phyloP scores from a whole-genome alignment of 2,113 vertebrate genomes.

The Mellivora capensis region DNA sequence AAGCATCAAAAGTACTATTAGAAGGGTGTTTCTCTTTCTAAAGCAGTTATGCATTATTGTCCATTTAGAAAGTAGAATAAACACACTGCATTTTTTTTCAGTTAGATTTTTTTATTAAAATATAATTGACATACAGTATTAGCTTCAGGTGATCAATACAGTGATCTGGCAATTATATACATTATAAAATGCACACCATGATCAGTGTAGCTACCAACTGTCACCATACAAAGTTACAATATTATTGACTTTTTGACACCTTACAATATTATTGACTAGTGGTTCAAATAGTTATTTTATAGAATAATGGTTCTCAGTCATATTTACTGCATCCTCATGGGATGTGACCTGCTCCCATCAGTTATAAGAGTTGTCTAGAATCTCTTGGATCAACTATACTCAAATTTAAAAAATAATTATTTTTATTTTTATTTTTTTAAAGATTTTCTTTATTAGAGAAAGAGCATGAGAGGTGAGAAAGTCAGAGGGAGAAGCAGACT shows the following conservation, averaged over 20 bases:
- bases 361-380: not conserved
- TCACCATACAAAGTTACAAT: not conserved
- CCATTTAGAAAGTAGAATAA: not conserved
- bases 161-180: not conserved
- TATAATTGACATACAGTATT: not conserved
- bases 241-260: not conserved
- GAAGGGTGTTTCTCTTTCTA: not conserved
- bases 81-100: not conserved
- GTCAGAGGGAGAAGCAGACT: too few species aligned
- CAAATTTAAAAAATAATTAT: not conserved
- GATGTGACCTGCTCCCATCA: not conserved
- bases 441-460: too few species aligned
- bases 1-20: not conserved
- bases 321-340: not conserved
- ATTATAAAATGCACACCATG: not conserved
- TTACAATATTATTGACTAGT: not conserved
- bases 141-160: not conserved
- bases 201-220: not conserved
- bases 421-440: too few species aligned
- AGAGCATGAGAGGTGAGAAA: too few species aligned
- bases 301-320: not conserved
- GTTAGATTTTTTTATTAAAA: not conserved
- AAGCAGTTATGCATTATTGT: not conserved
- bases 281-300: not conserved
- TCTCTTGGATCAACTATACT: not conserved